These are phyloP conservation scores for Pristionchus japonicus DNA, from an alignment of 2,888 invertebrate species.

Conservation along the genomic window DNA sequence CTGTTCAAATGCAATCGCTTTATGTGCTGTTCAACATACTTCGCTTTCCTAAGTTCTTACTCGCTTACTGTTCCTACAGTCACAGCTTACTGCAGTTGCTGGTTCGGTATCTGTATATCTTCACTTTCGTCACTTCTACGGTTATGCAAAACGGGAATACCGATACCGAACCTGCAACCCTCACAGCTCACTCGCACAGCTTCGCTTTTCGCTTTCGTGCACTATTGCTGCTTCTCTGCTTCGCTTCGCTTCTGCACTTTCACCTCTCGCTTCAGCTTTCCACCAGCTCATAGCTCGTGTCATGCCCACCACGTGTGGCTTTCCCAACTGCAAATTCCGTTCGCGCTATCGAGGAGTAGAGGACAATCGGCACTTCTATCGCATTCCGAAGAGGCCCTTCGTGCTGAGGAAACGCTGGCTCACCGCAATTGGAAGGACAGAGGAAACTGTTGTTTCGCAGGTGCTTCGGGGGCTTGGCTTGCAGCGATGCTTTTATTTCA, in stretches of 20 bases:
- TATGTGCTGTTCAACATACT: neutral
- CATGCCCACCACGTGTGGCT: conserved; percentile 77
- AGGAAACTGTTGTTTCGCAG: conserved; percentile 77
- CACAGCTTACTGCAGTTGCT: neutral
- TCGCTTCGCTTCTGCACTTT: conserved; percentile 28
- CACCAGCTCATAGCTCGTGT: no score
- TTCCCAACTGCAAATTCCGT: conserved; percentile 77
- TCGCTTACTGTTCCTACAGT: neutral
- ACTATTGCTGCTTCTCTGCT: neutral
- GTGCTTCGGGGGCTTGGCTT: conserved; percentile 61
- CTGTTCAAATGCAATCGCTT: neutral
- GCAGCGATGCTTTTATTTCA: neutral
- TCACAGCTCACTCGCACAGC: neutral
- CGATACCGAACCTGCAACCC: no score
- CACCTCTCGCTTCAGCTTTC: conserved; percentile 1
- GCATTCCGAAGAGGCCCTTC: conserved; percentile 77
- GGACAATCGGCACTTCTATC: conserved; percentile 77
- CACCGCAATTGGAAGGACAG: conserved; percentile 76
- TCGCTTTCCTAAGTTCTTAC: neutral
- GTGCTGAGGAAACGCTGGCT: conserved; percentile 76
- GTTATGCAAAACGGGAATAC: no score
- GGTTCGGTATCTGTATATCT: no score
- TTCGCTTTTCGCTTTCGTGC: neutral
- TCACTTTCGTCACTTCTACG: no score
- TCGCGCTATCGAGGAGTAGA: conserved; percentile 76